phyloP scores from a whole-genome alignment of 1,140 invertebrate species.

The Drosophila nikananu region DNA sequence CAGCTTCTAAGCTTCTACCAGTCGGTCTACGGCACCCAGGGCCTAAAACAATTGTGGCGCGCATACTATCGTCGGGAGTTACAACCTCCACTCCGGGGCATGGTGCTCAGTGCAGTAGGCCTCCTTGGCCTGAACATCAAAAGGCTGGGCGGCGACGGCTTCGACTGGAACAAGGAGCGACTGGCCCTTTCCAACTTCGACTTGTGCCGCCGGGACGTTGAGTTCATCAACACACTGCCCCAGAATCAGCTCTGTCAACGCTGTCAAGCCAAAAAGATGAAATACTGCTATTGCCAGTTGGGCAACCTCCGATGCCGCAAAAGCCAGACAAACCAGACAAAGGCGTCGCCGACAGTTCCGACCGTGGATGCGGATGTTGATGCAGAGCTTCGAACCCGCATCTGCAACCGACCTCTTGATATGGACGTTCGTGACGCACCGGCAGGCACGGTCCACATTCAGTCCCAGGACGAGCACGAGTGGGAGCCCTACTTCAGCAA shows the following conservation, averaged over 20 bases:
- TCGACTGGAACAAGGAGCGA: constrained; percentile 77
- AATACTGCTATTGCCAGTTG: constrained; percentile 88
- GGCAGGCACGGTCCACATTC: constrained; percentile 80
- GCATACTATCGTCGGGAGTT: constrained; percentile 85
- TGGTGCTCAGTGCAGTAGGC: constrained; percentile 76
- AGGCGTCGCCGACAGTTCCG: neutral
- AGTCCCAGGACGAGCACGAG: constrained; percentile 86
- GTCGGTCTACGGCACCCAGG: constrained; percentile 88
- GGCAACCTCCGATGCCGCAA: constrained; percentile 88
- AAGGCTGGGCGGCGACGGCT: constrained; percentile 48
- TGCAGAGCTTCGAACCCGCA: constrained; percentile 32
- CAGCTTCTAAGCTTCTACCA: constrained; percentile 88
- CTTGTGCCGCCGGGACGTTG: constrained; percentile 67
- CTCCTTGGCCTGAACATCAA: constrained; percentile 69
- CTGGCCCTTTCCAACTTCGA: constrained; percentile 72
- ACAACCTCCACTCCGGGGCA: constrained; percentile 67
- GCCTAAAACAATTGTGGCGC: constrained; percentile 86
- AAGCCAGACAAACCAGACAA: constrained; percentile 72
- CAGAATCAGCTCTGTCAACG: constrained; percentile 85
- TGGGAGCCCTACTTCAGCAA: constrained; percentile 93
- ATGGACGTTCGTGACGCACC: constrained; percentile 38
- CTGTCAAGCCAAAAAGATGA: constrained; percentile 86
- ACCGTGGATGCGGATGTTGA: constrained; percentile 26
- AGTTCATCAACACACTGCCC: constrained; percentile 70
- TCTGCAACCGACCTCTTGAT: constrained; percentile 42